Percentiles rank a stretch among this genome's conserved stretches.
phyloP scores from a whole-genome alignment of 2,888 invertebrate species.

The Tubulanus polymorphus region DNA sequence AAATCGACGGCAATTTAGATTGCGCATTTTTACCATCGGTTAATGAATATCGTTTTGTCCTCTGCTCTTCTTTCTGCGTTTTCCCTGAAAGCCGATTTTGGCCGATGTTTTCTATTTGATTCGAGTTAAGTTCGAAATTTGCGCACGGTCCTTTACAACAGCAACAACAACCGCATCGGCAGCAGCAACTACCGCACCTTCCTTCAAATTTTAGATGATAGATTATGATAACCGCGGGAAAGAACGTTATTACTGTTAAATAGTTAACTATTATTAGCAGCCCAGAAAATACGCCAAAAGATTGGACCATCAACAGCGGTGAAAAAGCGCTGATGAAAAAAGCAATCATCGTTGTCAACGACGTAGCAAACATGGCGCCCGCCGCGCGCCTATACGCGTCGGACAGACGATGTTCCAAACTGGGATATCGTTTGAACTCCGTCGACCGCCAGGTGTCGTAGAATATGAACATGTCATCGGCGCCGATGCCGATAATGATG shows the following conservation, averaged over 20 bases:
- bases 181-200: background rate
- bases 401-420: constrained; percentile 27
- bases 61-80: background rate
- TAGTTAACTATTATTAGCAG: constrained; percentile 33
- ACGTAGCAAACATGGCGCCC: constrained; percentile 32
- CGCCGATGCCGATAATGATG: constrained; percentile 41
- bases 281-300: constrained; percentile 39
- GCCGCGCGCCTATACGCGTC: constrained; percentile 29
- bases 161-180: too few species aligned
- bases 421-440: constrained; percentile 18
- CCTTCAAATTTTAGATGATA: constrained; percentile 10
- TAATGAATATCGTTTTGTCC: background rate
- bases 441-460: constrained; percentile 31
- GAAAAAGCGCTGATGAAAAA: constrained; percentile 34
- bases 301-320: constrained; percentile 32
- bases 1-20: background rate
- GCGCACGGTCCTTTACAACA: too few species aligned
- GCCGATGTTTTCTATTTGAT: background rate
- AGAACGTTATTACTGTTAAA: constrained; percentile 33
- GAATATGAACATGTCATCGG: constrained; percentile 27
- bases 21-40: background rate
- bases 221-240: constrained; percentile 29
- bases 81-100: background rate
- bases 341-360: constrained; percentile 31
- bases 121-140: background rate